phyloP scores from a whole-genome alignment of 2,888 invertebrate species.

The Conomelus anceps region DNA sequence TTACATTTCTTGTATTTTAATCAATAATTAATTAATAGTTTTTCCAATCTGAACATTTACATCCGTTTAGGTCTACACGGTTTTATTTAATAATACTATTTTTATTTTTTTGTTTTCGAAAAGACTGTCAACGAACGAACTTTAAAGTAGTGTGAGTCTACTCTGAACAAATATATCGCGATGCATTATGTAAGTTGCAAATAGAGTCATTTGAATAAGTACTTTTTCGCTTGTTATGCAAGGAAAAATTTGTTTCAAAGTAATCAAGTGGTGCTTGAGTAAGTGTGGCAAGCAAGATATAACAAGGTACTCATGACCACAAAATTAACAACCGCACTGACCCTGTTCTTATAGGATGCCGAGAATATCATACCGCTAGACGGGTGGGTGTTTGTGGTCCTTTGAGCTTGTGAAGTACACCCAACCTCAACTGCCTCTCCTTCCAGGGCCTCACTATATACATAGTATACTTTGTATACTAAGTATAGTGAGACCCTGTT shows the following conservation, averaged over 20 bases:
- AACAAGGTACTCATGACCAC: not conserved
- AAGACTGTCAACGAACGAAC: not conserved
- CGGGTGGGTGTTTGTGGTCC: not conserved
- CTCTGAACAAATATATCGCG: too few species aligned
- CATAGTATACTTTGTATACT: too few species aligned
- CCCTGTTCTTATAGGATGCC: not conserved
- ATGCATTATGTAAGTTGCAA: not conserved
- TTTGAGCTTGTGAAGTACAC: too few species aligned
- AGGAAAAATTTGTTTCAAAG: not conserved
- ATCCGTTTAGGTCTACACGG: too few species aligned
- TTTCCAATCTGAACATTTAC: too few species aligned
- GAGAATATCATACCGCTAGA: not conserved
- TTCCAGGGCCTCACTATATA: too few species aligned
- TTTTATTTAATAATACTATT: too few species aligned
- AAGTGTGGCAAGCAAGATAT: not conserved
- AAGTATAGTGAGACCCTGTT: too few species aligned
- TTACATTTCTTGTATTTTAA: too few species aligned
- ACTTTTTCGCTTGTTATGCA: not conserved
- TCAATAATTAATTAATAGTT: too few species aligned
- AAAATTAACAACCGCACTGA: not conserved
- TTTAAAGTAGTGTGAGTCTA: not conserved
- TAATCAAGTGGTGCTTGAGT: not conserved
- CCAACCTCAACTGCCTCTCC: not conserved
- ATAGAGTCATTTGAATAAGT: not conserved
- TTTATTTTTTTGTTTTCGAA: not conserved